A percentile compares a stretch with the other conserved stretches of the same genome.
phyloP scores from a whole-genome alignment of 2,113 vertebrate species.

The Australoheros scitulus region DNA sequence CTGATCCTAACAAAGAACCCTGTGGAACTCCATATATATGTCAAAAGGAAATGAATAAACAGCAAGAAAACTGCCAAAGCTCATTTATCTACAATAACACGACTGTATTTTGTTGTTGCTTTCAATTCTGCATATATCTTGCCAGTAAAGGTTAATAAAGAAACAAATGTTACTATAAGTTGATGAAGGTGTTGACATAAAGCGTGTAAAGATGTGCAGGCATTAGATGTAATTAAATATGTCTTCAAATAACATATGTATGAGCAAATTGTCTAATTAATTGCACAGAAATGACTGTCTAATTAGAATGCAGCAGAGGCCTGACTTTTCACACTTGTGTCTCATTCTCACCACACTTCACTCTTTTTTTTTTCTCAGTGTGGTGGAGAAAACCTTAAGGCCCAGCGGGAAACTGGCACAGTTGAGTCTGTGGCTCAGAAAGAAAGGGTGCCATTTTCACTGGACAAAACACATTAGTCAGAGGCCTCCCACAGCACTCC shows the following conservation, averaged over 20 bases:
- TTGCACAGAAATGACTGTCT: neutral
- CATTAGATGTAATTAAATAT: neutral
- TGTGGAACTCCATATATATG: neutral
- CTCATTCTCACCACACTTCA: constrained; percentile 1
- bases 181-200: neutral
- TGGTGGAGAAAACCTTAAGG: constrained; percentile 13
- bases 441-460: constrained; percentile 18
- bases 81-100: neutral
- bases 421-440: constrained; percentile 18
- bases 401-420: constrained; percentile 24
- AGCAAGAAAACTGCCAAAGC: neutral
- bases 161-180: neutral
- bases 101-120: neutral
- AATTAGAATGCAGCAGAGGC: neutral
- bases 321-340: constrained; percentile 1
- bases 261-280: neutral
- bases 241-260: neutral
- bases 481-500: constrained; percentile 14
- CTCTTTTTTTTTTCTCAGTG: neutral
- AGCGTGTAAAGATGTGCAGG: accelerated
- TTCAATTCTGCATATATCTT: neutral
- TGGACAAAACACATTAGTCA: constrained; percentile 37
- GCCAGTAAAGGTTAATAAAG: neutral
- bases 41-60: neutral
- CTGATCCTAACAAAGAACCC: too few species aligned